Evolutionary conservation across 2,113 vertebrate genomes (phyloP), one percentile per base, ranked within the genome.

Genomic region (Atlantisia rogersi): DNA sequence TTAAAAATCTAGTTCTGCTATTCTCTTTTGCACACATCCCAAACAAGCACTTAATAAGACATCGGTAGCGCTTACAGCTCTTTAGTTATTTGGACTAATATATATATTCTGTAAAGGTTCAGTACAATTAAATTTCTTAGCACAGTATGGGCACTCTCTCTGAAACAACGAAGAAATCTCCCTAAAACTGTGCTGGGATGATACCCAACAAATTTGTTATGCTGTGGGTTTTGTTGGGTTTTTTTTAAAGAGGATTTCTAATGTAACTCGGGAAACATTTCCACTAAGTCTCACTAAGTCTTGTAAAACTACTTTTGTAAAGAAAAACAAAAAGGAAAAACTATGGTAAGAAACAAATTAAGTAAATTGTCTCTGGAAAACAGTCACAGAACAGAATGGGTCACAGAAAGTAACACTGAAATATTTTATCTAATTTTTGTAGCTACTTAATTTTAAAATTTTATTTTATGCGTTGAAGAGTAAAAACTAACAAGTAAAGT

Each of bases 331-430:
- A 93, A 95, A 94, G 65, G 63, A 97, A 96, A 96, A 86, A 60
- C 42, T 74, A 70, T 12, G 25, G 48, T 35, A 78, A 95, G 15
- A 48, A 44, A 44, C 17, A 17, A 44, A 44, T 12, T 44, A 44
- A 94, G 35, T 26, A 52, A 91, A 71, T 88, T 91, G 21, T 86
- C 50, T 95, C 93, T 94, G 50, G 75, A 95, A 96, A 88, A 91
- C 46, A 93, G 82, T 86, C 2, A 95, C n/a, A 69, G 29, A 80
- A 68, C 71, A 96, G 71, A 95, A 94, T 94, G 46, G 50, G 73
- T 76, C 88, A 95, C 70, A 97, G 86, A 93, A 98, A 97, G 94
- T 86, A 94, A 71, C 18, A 50, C 58, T 94, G 89, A 89, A 96
- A 91, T 46, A 83, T 89, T 95, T 68, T 86, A 75, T 86, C 71